Evolutionary conservation across 1,140 invertebrate species (phyloP), one percentile per base, ranked within the genome.

Genomic region (Linepithema humile): DNA sequence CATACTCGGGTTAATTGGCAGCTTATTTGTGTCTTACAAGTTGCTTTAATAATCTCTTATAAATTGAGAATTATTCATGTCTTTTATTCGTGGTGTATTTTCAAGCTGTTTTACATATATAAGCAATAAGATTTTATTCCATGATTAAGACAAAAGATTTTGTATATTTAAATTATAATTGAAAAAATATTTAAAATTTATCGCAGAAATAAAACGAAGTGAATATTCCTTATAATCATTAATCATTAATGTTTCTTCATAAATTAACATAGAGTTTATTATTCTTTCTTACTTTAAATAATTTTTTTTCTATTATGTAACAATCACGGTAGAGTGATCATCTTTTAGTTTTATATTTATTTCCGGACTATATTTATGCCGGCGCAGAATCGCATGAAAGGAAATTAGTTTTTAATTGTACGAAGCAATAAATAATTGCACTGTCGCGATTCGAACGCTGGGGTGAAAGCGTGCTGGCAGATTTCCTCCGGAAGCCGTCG

Each of bases 401-500:
- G n/a, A n/a, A n/a, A n/a, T n/a, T n/a, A n/a, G n/a, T n/a, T 80
- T 26, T 43, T 57, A 43, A 70, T 69, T 50, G 78, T 9, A 12
- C 23, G 62, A 45, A 40, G 53, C n/a, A 55, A 86, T 60, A 84
- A 48, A 59, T 48, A 70, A 55, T 62, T 23, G 43, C 55, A 72
- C n/a, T 38, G 67, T 62, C 75, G 35, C 43, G 67, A 23, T 38
- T 4, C 45, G 74, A 74, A 23, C 29, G 43, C 48, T 60, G 55
- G 60, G 82, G 53, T 65, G 80, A 84, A 60, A 84, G 82, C 73
- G 73, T 78, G 80, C 69, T 43, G 64, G 82, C 75, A 53, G 62
- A 57, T 67, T 87, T 85, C 60, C 75, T 53, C 57, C 70, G 77
- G 72, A 87, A 87, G 60, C 53, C 82, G 82, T 35, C 69, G 74